Evolutionary conservation across 2,797 vertebrate genomes (phyloP), one percentile per base, ranked within the genome.

Genomic region (Poeciliopsis paucimaculata): DNA sequence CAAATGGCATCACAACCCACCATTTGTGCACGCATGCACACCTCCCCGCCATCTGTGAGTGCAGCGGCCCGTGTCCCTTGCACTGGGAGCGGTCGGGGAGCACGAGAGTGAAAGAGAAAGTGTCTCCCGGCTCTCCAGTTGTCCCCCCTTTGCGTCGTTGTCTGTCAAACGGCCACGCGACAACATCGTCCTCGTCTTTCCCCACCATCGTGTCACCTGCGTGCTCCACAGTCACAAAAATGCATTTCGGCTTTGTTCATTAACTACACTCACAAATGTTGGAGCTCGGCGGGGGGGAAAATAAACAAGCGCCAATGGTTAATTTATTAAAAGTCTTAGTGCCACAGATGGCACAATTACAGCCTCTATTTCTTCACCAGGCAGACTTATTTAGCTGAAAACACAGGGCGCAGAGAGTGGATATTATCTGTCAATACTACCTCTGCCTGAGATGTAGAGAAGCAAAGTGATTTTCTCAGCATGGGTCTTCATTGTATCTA

Each of bases 11-110:
- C 89, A 90, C 90, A 90, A 90, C 84, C 79, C 84, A 89, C 9
- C 73, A 36, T 73, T 20, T 77, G 77, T 55, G 4, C 82, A 53
- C 79, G 77, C 87, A 79, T 80, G 77, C 85, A 75, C 87, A 86
- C 89, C 80, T 88, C 83, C 76, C 86, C 74, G 85, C 94, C 94
- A 95, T 95, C 94, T 94, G 93, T 93, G 88, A 92, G 94, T 90
- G 89, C 93, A 93, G 90, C 88, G 81, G 93, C 89, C 91, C 89
- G 78, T 94, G 90, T 90, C 91, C 91, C 88, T 89, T 89, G 91
- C 92, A 93, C 91, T 82, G 87, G 86, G 93, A 93, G 90, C 89
- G 88, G 86, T 92, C 91, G 92, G 90, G 68, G 87, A 92, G 89
- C 87, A 87, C 80, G 86, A 83, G 88, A 90, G 85, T 80, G 84